A percentile compares a stretch with the other conserved stretches of the same genome.
These are phyloP conservation scores for Scaptomyza polygonia DNA, from an alignment of 2,888 invertebrate genomes.

Conservation along the genomic window DNA sequence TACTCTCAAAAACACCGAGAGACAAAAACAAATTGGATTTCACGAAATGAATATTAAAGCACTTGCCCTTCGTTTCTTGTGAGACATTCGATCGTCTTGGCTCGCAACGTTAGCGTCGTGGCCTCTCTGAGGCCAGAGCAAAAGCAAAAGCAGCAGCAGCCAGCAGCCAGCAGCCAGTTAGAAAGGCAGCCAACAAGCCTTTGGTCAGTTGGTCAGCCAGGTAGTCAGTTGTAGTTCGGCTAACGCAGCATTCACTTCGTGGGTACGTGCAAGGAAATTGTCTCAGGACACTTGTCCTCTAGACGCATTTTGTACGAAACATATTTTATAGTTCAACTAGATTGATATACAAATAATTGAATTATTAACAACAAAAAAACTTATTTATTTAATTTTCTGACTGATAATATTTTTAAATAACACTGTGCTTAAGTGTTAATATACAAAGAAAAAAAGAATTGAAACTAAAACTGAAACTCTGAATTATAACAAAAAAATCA, in stretches of 20 bases:
- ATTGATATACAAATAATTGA: not conserved
- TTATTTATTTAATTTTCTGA: not conserved
- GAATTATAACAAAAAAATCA: not conserved
- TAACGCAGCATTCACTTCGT: slow-evolving; percentile 42
- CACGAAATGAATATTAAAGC: slow-evolving; percentile 80
- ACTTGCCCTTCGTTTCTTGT: slow-evolving; percentile 81
- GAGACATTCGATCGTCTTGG: slow-evolving; percentile 82
- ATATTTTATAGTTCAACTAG: not conserved
- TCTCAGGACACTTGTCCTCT: slow-evolving; percentile 15
- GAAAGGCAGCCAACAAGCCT: slow-evolving; percentile 30
- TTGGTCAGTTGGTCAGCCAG: slow-evolving; percentile 65
- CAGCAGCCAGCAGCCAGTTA: slow-evolving; percentile 41
- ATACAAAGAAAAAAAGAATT: not conserved
- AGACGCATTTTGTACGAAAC: slow-evolving; percentile 7
- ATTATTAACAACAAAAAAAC: not conserved
- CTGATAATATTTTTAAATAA: not conserved
- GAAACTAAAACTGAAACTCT: not conserved
- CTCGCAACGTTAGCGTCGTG: slow-evolving; percentile 60
- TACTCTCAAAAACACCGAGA: slow-evolving; percentile 31
- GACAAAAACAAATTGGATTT: slow-evolving; percentile 40
- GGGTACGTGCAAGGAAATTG: slow-evolving; percentile 40
- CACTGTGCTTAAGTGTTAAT: slow-evolving; percentile 2
- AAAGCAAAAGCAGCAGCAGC: slow-evolving; percentile 27
- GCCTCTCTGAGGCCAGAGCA: slow-evolving; percentile 48
- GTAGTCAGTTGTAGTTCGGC: slow-evolving; percentile 56